Percentiles rank a stretch among this genome's conserved stretches.
phyloP scores from a whole-genome alignment of 2,888 invertebrate genomes.

The Syritta pipiens region DNA sequence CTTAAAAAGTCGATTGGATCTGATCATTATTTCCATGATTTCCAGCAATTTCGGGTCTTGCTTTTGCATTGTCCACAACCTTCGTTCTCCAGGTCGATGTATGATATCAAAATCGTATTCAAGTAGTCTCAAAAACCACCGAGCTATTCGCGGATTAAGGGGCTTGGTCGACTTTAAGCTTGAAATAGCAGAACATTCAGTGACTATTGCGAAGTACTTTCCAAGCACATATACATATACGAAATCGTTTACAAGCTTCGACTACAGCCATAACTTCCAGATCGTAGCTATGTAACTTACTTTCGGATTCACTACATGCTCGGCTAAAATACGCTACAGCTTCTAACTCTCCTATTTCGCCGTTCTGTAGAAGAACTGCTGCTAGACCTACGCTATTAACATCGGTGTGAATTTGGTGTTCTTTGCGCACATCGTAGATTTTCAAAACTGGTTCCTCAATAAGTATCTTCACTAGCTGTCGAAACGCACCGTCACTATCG shows the following conservation, averaged over 20 bases:
- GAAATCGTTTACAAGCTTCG: conserved; percentile 22
- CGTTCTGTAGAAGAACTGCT: too few species aligned
- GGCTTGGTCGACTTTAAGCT: conserved; percentile 15
- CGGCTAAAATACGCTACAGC: too few species aligned
- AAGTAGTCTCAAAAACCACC: too few species aligned
- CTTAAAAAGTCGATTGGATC: conserved; percentile 25
- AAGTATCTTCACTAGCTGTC: neutral
- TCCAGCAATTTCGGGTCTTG: conserved; percentile 38
- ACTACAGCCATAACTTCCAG: too few species aligned
- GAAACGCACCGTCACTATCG: conserved; percentile 39
- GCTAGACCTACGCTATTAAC: too few species aligned
- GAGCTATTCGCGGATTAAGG: conserved; percentile 26
- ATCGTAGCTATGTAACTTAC: too few species aligned
- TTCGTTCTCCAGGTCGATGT: conserved; percentile 35
- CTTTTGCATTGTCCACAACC: conserved; percentile 52
- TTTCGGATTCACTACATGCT: too few species aligned
- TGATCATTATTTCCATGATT: conserved; percentile 16
- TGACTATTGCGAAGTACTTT: too few species aligned
- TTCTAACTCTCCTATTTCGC: too few species aligned
- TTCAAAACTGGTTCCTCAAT: conserved; percentile 31
- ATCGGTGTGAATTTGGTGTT: too few species aligned
- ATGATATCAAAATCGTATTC: conserved; percentile 36
- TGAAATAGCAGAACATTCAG: neutral
- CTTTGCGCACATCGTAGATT: too few species aligned
- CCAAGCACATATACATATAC: too few species aligned